phyloP scores from a whole-genome alignment of 1,140 invertebrate species.

The Drosophila busckii region DNA sequence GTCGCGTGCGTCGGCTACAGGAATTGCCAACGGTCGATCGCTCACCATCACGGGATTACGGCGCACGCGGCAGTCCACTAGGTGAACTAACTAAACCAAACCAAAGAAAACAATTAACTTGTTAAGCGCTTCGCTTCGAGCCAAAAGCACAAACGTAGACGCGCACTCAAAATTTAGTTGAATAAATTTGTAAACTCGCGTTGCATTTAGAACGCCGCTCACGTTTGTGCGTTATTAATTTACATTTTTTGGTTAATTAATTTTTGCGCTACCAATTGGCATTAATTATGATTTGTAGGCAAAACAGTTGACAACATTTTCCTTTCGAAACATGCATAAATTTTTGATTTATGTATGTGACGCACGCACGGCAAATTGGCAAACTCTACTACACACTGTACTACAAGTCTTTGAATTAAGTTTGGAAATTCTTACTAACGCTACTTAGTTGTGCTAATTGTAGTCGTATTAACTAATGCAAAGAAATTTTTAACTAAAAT shows the following conservation, averaged over 20 bases:
- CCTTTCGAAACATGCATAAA: too few relatives aligned
- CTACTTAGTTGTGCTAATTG: constrained; percentile 64
- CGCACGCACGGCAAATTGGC: too few relatives aligned
- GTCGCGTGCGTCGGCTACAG: constrained; percentile 81
- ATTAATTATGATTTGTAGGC: too few relatives aligned
- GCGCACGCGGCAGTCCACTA: constrained; percentile 82
- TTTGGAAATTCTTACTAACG: constrained; percentile 5
- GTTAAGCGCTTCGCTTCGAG: constrained; percentile 2
- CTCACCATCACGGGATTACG: constrained; percentile 87
- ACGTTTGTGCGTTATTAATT: constrained; percentile 45
- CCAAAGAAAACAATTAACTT: constrained; percentile 2
- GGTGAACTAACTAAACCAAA: constrained; percentile 60
- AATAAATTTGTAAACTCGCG: too few relatives aligned
- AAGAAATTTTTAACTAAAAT: constrained; percentile 76
- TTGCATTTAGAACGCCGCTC: constrained; percentile 6
- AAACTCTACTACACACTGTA: too few relatives aligned
- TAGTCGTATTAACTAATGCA: constrained; percentile 68
- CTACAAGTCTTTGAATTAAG: too few relatives aligned
- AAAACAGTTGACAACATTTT: too few relatives aligned
- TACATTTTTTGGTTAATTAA: background rate
- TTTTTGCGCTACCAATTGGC: constrained; percentile 35
- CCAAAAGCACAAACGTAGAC: constrained; percentile 10
- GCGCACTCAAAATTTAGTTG: background rate
- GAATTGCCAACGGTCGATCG: constrained; percentile 91
- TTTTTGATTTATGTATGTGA: too few relatives aligned